phyloP scores from a whole-genome alignment of 64 coral and sea anemone genomes.

The Pocillopora damicornis region DNA sequence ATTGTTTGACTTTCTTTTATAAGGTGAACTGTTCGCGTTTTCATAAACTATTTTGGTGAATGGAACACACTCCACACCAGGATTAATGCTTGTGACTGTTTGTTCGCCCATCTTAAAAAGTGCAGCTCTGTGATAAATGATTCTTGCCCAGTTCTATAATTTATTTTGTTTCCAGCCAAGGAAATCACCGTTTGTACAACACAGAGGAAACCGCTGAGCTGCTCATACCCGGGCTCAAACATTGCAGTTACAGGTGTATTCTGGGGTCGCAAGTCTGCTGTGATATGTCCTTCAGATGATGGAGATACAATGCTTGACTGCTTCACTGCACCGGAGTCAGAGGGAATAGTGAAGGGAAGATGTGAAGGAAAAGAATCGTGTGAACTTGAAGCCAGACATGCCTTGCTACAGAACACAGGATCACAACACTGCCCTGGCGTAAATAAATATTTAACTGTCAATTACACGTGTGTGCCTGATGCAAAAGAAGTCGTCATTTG shows the following conservation, averaged over 20 bases:
- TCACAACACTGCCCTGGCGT: constrained; percentile 81
- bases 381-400: constrained; percentile 89
- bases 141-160: too few species aligned
- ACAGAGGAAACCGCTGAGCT: constrained; percentile 87
- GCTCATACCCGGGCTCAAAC: constrained; percentile 84
- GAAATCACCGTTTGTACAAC: constrained; percentile 81
- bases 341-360: constrained; percentile 83
- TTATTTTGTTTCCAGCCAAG: constrained; percentile 53
- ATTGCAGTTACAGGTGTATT: constrained; percentile 84
- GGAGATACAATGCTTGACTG: constrained; percentile 88
- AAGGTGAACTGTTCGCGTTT: too few species aligned
- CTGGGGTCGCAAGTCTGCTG: constrained; percentile 70
- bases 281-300: constrained; percentile 83
- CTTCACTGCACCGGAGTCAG: constrained; percentile 77
- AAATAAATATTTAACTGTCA: constrained; percentile 91
- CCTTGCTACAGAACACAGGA: constrained; percentile 76
- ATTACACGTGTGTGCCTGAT: constrained; percentile 94
- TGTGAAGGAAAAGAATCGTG: constrained; percentile 97
- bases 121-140: too few species aligned
- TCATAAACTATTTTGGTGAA: too few species aligned
- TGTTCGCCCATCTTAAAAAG: too few species aligned
- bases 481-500: constrained; percentile 94
- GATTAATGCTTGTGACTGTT: too few species aligned
- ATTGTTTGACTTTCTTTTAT: too few species aligned
- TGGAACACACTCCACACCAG: too few species aligned